Percentiles rank a stretch among this genome's conserved stretches.
Conservation (phyloP, 2,113 vertebrate species). For the Centrocercus urophasianus region DNA sequence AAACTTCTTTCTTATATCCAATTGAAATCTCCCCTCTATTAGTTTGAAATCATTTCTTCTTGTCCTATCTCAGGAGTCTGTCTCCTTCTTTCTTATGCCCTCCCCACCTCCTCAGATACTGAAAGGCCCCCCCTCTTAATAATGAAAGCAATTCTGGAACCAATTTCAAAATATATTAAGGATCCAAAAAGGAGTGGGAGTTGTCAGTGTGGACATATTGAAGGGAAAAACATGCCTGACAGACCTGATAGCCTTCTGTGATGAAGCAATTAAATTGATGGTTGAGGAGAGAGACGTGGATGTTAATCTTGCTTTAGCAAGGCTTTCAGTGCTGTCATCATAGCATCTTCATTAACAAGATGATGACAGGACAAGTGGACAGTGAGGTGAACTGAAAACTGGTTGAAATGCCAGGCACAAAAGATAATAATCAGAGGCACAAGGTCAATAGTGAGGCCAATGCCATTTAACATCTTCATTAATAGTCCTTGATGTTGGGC, state of each 20-base stretch:
- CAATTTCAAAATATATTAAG: background rate
- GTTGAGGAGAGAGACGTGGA: background rate
- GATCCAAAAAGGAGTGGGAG: background rate
- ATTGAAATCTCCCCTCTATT: too few relatives aligned
- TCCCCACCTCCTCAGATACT: too few relatives aligned
- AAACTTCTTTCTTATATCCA: too few relatives aligned
- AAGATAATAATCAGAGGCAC: background rate
- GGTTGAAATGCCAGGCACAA: background rate
- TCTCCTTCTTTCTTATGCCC: too few relatives aligned
- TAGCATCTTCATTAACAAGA: background rate
- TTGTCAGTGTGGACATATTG: background rate
- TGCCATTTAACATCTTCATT: background rate
- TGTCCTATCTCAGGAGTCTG: too few relatives aligned
- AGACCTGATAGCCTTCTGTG: background rate
- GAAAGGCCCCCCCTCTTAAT: too few relatives aligned
- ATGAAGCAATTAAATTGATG: background rate
- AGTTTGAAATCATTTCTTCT: too few relatives aligned
- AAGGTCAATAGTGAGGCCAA: background rate
- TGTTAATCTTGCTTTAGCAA: background rate
- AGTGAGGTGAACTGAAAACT: background rate
- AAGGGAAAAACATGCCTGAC: background rate
- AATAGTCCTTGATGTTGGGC: background rate
- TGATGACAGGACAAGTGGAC: background rate
- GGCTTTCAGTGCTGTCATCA: background rate
- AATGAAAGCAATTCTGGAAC: background rate